Base-by-base conservation (phyloP, 2,888 invertebrate genomes). In the Aricia artaxerxes region DNA sequence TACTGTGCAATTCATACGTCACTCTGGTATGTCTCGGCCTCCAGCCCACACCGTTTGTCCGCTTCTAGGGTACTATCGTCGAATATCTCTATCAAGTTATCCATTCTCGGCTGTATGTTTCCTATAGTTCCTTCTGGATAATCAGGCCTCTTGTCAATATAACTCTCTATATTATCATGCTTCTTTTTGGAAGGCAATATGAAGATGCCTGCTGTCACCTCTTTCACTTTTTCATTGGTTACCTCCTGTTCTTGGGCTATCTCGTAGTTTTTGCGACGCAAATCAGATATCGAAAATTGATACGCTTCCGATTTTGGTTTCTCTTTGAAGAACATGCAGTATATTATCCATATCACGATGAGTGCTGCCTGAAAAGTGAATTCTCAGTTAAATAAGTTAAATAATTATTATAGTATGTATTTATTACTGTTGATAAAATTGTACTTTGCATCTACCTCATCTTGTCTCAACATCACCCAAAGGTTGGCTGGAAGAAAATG, bases 281-380 rank as follows among this genome's bases (percentile, higher is more conserved):
- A 79, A 82, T 94, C 93, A 0, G 88, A 83, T 82, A 94, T 91
- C 38, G 88, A 87, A 82, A 89, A 89, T 38, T 93, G 93, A 79
- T 87, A 87, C 31, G 78, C 81, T 80, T 92, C 91, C 0, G 91
- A 89, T 81, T 90, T 93, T 82, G 91, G 92, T 40, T 89, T 86
- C 80, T 94, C 94, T 79, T 88, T 89, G 80, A 89, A 85, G 83
- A 94, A 94, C 93, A 94, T 91, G 83, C 92, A 93, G 85, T 91
- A 94, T 4, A 91, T 88, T 85, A 94, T 90, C 92, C 92, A 94
- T 61, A 84, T 84, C 44, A 92, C 79, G 60, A 93, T 88, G 16
- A 93, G 80, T 31, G 85, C 86, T 35, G 93, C 91, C 94, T 94
- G 91, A 84, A 82, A 81, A 79, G 69, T 38, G 35, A 38, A 35